A percentile compares a stretch with the other conserved stretches of the same genome.
Evolutionary conservation across 2,113 vertebrate species (phyloP).

Genomic region (Sialia sialis): DNA sequence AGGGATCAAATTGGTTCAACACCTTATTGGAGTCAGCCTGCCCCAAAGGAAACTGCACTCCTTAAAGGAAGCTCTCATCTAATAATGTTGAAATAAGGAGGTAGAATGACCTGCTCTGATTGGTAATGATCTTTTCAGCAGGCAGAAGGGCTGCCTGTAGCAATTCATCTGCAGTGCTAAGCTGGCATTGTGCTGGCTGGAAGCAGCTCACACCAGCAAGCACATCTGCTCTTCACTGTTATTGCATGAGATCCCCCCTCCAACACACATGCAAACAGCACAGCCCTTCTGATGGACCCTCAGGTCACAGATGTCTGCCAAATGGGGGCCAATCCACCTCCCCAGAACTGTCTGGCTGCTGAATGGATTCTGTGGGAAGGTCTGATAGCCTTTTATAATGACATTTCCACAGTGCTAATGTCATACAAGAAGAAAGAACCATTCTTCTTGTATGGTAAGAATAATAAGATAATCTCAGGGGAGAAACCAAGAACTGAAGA

Average conservation of each 20-base stretch:
- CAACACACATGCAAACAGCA: neutral
- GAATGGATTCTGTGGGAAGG: neutral
- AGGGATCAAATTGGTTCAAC: constrained; percentile 60
- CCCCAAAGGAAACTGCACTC: constrained; percentile 8
- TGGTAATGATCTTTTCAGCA: neutral
- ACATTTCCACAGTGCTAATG: neutral
- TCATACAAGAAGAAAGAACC: neutral
- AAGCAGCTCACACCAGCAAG: neutral
- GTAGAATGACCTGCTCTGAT: neutral
- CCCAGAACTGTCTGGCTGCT: neutral
- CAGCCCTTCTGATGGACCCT: neutral
- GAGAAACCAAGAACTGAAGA: neutral
- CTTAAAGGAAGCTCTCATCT: neutral
- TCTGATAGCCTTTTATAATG: neutral
- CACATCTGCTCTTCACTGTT: neutral
- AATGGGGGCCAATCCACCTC: neutral
- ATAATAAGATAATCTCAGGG: neutral
- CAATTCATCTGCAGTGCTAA: constrained; percentile 12
- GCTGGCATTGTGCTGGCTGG: neutral
- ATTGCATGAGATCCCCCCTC: accelerated
- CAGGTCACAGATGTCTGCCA: neutral
- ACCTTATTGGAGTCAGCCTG: neutral
- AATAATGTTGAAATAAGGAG: neutral
- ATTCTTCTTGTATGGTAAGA: no score
- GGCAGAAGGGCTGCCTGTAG: neutral